A percentile compares a stretch with the other conserved stretches of the same genome.
phyloP scores from a whole-genome alignment of 2,888 invertebrate species.

The Microctonus hyperodae region DNA sequence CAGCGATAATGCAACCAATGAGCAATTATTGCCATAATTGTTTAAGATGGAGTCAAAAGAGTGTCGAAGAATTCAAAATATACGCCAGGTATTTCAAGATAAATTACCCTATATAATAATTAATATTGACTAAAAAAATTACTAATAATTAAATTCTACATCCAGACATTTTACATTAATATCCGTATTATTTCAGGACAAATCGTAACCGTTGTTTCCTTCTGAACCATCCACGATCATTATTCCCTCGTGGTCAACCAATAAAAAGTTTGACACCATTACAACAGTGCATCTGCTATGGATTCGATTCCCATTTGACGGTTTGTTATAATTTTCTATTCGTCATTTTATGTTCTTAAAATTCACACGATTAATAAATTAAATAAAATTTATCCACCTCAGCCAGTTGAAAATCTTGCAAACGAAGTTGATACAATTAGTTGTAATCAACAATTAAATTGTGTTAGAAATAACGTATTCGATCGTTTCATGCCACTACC shows the following conservation, averaged over 20 bases:
- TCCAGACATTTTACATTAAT: background rate
- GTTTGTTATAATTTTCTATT: background rate
- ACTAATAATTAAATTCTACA: too few species aligned
- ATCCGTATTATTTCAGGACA: background rate
- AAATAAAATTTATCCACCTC: background rate
- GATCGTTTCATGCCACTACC: background rate
- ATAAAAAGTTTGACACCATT: background rate
- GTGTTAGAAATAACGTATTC: background rate
- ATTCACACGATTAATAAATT: background rate
- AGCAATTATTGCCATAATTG: background rate
- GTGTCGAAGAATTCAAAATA: background rate
- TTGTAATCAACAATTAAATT: background rate
- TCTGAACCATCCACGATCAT: background rate
- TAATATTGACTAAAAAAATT: too few species aligned
- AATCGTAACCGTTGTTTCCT: background rate
- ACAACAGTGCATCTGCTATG: background rate
- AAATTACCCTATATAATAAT: too few species aligned
- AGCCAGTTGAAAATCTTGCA: background rate
- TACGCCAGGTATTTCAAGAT: background rate
- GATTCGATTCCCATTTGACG: background rate
- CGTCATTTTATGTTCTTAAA: background rate
- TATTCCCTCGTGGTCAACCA: background rate
- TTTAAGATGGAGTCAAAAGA: background rate
- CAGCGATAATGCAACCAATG: background rate
- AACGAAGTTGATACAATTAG: background rate